These are phyloP conservation scores for Asteroscopus sphinx DNA, from an alignment of 2,888 invertebrate genomes.

Conservation along the genomic window DNA sequence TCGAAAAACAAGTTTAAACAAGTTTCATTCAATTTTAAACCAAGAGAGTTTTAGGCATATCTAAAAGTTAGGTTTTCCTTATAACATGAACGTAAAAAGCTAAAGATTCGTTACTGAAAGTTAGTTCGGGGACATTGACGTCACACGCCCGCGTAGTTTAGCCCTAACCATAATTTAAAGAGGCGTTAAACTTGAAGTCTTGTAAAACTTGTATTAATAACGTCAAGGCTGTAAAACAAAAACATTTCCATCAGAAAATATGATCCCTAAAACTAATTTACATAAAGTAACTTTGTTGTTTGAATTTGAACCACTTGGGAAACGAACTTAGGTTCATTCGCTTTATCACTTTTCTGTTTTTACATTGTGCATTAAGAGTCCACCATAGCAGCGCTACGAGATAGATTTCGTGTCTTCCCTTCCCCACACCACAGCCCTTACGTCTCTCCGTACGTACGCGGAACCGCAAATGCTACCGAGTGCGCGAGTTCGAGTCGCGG, in stretches of 20 bases:
- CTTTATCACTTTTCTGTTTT: constrained; percentile 62
- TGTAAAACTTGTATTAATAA: constrained; percentile 43
- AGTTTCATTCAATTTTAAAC: too few relatives aligned
- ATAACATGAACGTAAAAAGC: too few relatives aligned
- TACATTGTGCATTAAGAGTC: constrained; percentile 32
- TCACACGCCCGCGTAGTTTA: constrained; percentile 8
- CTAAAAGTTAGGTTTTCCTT: too few relatives aligned
- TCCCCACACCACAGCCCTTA: too few relatives aligned
- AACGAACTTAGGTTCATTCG: constrained; percentile 51
- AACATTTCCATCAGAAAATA: constrained; percentile 63
- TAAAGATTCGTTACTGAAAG: too few relatives aligned
- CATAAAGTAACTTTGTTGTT: constrained; percentile 60
- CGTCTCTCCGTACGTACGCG: too few relatives aligned
- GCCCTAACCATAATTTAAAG: constrained; percentile 1
- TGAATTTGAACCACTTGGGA: constrained; percentile 46
- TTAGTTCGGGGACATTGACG: constrained; percentile 13
- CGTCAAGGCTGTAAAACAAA: constrained; percentile 52
- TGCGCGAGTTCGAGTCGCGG: too few relatives aligned
- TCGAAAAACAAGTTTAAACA: too few relatives aligned
- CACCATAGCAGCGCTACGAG: too few relatives aligned
- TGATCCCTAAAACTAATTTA: constrained; percentile 65
- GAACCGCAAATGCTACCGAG: too few relatives aligned
- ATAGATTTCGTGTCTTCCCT: too few relatives aligned
- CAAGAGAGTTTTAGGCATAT: too few relatives aligned
- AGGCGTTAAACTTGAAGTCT: constrained; percentile 15